Evolutionary conservation across 2,797 vertebrate species (phyloP), one percentile per base, ranked within the genome.

Genomic region (Onychomys leucogaster): DNA sequence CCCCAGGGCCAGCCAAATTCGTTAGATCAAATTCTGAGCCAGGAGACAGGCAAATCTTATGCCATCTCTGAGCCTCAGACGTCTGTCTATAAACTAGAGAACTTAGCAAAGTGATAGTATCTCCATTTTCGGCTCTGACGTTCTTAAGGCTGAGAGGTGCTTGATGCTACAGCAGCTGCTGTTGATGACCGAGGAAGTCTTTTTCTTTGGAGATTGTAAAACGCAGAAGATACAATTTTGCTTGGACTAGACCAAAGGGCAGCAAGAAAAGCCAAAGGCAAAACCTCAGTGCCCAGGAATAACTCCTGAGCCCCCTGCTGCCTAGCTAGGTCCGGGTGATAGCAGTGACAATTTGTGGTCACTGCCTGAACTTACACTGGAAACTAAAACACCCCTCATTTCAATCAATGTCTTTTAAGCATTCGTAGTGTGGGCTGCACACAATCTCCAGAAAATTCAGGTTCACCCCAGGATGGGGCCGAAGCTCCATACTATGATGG

Each of bases 211-310:
- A 59, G 52, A 73, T 32, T 8, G 46, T 80, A 89, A 94, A 77
- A 75, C 41, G 29, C 10, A 71, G 27, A 95, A 95, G 85, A 87
- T 89, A 86, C n/a, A 29, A 27, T 81, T 94, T 90, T 88, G 63
- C 69, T 87, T 52, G 13, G 27, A 73, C 65, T 23, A 9, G 57
- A n/a, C 55, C 91, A 71, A n/a, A 49, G 43, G 78, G 86, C 32
- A 59, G 37, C 2, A 25, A 69, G 76, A 76, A 71, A 85, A 41
- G 10, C 82, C 29, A 89, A 69, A 81, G 90, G 55, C 85, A 69
- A 73, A 89, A 67, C n/a, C 80, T 71, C 61, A n/a, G 46, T 52
- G 87, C 57, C 8, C 3, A 2, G 21, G 1, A 84, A 46, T 43
- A 52, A 92, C 73, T 90, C 83, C 69, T 76, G 81, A 84, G 46